Evolutionary conservation across 2,888 invertebrate genomes (phyloP).

Genomic region (Gortyna flavago): DNA sequence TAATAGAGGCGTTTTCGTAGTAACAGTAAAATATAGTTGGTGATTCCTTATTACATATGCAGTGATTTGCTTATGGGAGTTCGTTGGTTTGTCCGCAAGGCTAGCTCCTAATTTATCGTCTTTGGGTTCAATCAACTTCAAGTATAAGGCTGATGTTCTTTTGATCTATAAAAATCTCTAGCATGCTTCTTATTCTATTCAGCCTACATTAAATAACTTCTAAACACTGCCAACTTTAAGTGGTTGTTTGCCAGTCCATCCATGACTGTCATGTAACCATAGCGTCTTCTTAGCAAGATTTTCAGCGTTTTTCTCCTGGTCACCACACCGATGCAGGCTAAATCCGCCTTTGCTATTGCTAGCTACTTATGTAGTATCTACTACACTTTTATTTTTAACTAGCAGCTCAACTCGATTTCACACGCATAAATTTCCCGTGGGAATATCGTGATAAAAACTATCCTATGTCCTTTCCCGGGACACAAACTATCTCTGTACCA

Average conservation of each 20-base stretch:
- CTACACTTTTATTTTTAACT: neutral
- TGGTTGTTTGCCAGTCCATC: neutral
- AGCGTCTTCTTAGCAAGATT: neutral
- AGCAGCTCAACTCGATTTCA: no score
- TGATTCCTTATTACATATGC: neutral
- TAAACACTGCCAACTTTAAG: neutral
- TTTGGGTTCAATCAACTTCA: neutral
- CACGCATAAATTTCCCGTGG: no score
- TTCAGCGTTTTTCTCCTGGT: no score
- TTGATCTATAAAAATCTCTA: neutral
- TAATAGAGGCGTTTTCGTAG: neutral
- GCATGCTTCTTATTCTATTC: neutral
- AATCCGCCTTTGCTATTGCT: neutral
- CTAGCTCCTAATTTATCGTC: neutral
- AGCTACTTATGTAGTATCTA: neutral
- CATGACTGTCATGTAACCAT: neutral
- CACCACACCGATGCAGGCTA: no score
- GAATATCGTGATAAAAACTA: no score
- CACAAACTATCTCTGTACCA: no score
- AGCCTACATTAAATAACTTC: neutral
- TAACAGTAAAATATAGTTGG: neutral
- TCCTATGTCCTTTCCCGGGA: no score
- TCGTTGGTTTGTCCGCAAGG: neutral
- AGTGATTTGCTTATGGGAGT: neutral
- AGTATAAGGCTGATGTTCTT: neutral